A percentile compares a stretch with the other conserved stretches of the same genome.
Conservation (phyloP, 2,113 vertebrate genomes). For the Seriola dumerili region DNA sequence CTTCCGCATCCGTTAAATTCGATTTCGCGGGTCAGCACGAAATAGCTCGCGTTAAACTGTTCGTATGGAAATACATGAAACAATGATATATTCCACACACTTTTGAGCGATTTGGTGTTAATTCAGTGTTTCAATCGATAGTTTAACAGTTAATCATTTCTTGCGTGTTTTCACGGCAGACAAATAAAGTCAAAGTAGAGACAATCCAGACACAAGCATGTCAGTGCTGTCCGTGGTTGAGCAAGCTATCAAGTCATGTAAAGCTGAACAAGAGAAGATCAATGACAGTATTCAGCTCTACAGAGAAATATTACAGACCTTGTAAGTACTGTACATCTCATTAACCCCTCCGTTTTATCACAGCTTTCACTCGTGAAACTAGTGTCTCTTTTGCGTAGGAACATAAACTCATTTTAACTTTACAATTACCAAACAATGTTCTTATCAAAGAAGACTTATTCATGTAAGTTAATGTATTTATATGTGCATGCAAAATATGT, state of each 20-base stretch:
- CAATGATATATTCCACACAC: too few species aligned
- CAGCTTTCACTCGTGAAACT: neutral
- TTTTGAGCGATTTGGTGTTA: too few species aligned
- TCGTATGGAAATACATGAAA: neutral
- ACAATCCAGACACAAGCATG: constrained; percentile 46
- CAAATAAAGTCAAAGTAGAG: neutral
- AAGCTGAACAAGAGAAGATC: constrained; percentile 75
- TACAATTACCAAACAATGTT: neutral
- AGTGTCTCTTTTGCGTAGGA: neutral
- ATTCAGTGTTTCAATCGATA: neutral
- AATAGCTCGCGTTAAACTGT: neutral
- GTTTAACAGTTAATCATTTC: neutral
- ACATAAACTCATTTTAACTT: neutral
- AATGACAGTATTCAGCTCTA: constrained; percentile 60
- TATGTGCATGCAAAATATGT: neutral
- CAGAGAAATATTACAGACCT: constrained; percentile 60
- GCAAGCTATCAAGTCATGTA: constrained; percentile 65
- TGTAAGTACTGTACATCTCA: constrained; percentile 71
- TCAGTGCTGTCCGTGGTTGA: constrained; percentile 68
- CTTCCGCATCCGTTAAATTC: constrained; percentile 70
- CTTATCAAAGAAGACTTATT: neutral
- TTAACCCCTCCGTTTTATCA: accelerated
- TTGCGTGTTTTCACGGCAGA: neutral
- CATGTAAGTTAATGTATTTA: neutral
- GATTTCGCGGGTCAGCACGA: constrained; percentile 42